phyloP scores from a whole-genome alignment of 2,113 vertebrate genomes.

The Hippocampus abdominalis region DNA sequence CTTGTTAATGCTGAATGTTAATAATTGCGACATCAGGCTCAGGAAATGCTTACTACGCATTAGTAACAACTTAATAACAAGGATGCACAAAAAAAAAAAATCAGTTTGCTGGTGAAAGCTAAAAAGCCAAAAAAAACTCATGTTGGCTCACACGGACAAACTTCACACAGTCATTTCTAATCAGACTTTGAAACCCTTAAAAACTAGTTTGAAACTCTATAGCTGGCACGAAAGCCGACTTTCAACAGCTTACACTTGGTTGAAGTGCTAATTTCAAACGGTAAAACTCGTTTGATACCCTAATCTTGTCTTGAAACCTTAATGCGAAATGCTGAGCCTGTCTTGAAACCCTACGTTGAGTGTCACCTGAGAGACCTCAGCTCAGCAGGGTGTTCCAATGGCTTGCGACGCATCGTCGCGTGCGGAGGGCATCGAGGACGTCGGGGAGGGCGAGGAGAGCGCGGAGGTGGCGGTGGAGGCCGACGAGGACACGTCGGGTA shows the following conservation, averaged over 20 bases:
- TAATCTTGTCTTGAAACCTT: too few species aligned
- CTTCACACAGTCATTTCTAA: too few species aligned
- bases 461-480: slow-evolving; percentile 53
- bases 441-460: slow-evolving; percentile 43
- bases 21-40: too few species aligned
- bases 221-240: too few species aligned
- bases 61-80: too few species aligned
- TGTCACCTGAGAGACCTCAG: neutral
- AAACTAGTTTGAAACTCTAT: too few species aligned
- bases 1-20: neutral
- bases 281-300: neutral
- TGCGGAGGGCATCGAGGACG: slow-evolving; percentile 52
- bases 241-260: neutral
- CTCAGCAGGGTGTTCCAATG: slow-evolving; percentile 77
- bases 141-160: neutral
- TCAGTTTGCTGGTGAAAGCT: too few species aligned
- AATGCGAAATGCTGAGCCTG: neutral
- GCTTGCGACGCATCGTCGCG: slow-evolving; percentile 35
- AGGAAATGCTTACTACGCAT: too few species aligned
- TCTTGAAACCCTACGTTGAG: neutral
- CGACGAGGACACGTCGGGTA: slow-evolving; percentile 48
- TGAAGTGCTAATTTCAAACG: neutral
- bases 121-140: neutral
- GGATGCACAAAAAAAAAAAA: too few species aligned
- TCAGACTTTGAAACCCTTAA: too few species aligned